Evolutionary conservation across 2,113 vertebrate genomes (phyloP), one percentile per base, ranked within the genome.

Genomic region (Anseranas semipalmata): DNA sequence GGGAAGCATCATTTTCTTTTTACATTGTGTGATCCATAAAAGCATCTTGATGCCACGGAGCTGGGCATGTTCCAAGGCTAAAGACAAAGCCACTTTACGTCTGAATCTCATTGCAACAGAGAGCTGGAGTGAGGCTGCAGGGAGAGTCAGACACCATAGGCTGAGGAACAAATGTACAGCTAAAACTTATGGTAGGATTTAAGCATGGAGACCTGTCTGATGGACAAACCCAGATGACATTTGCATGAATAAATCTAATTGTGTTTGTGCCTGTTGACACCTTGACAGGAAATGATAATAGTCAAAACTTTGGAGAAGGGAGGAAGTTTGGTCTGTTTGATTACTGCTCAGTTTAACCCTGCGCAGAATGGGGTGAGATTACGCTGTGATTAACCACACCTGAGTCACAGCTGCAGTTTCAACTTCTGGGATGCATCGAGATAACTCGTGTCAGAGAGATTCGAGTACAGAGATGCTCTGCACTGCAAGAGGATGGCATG

Each of bases 1-100:
- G 9, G 71, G 66, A 91, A 89, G 20, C 30, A 87, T n/a, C 14
- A 21, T 59, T 94, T 91, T 14, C 80, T 93, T 87, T 72, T 59
- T 28, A 62, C 2, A 0, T 37, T 70, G 33, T 39, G 39, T 72
- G 90, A 95, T 68, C 86, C 77, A 2, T 87, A 27, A 85, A 89
- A 92, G 16, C 37, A 39, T 77, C 71, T 66, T 82, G 45, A 89
- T 87, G 63, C 78, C 85, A 92, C 39, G 75, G 75, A 91, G 65
- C 2, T 59, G 60, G 79, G 72, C 55, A 75, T 1, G 46, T 59
- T 72, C 28, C 82, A 95, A 28, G 73, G 70, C 81, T 93, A 89
- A 78, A 92, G 68, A 91, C 58, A 95, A 95, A 95, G 62, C 46
- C 43, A 50, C 19, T 72, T 41, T 7, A 15, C 74, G 48, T 70